Base-by-base conservation (phyloP, 2,113 vertebrate genomes). In the Agapornis roseicollis region DNA sequence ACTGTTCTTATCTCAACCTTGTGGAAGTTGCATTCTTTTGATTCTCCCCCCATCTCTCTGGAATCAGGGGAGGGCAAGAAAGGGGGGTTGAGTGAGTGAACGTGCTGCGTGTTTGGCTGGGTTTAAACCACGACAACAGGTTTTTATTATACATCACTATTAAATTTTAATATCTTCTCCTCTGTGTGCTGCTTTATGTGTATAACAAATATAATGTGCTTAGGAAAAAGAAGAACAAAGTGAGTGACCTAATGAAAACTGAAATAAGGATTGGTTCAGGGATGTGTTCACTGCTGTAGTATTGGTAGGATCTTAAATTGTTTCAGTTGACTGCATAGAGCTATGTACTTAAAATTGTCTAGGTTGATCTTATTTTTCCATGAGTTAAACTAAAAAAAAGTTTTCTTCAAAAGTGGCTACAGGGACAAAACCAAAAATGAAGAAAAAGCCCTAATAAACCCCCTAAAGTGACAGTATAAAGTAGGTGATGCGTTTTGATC, bases 401-500 rank as follows among this genome's bases (percentile, higher is more conserved):
- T 89, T 80, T 93, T 89, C n/a, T 68, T 80, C 16, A 31, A 29
- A 77, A 90, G 9, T 42, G 10, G 3, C 47, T 86, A 23, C 7
- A 31, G 31, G 42, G 27, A 23, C 7, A 11, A 23, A 64, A 77
- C 13, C 33, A 46, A 63, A 22, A 35, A 6, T 55, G 16, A 63
- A 13, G 2, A 60, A 20, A 49, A 83, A 61, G 1, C 0, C 2
- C 16, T 10, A 27, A 7, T 35, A 53, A 77, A 61, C 2, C 2
- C 10, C 33, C 2, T 8, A 31, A 33, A 68, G 7, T 55, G 56
- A 47, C 8, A 23, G 14, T 19, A 33, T 25, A 47, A 88, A 85
- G 28, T 3, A 77, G 27, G 17, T 58, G 73, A 27, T 63, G 33
- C 11, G 8, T 87, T 88, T 42, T 85, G 71, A 85, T n/a, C 76